Conservation (phyloP, 2,888 invertebrate genomes). For the Athalia cordata region DNA sequence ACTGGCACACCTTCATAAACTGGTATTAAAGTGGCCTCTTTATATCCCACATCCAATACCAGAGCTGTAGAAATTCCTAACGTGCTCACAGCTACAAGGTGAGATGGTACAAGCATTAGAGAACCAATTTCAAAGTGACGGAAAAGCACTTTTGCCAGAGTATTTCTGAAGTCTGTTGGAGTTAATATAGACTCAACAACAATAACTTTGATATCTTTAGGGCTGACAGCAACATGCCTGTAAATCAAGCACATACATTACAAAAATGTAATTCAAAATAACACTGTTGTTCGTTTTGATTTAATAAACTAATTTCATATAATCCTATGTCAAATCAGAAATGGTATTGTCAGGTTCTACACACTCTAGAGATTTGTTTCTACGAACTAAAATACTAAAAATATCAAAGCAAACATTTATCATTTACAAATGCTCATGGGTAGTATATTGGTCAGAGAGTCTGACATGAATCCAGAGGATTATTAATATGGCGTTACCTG, state of each 20-base stretch:
- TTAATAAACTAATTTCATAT: no score
- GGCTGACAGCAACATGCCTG: conserved; percentile 92
- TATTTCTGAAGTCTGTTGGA: conserved; percentile 88
- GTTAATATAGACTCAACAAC: conserved; percentile 93
- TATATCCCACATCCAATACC: conserved; percentile 91
- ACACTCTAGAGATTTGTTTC: no score
- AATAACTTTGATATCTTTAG: conserved; percentile 94
- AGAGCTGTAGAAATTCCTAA: conserved; percentile 88
- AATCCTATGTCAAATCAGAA: no score
- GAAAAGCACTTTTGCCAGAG: conserved; percentile 93
- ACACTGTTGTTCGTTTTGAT: neutral
- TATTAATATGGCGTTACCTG: conserved; percentile 76
- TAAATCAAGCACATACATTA: conserved; percentile 52
- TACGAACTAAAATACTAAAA: no score
- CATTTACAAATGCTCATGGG: no score
- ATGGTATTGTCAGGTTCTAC: no score
- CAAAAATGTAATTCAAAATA: neutral
- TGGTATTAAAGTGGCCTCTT: conserved; percentile 87
- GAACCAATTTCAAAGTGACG: conserved; percentile 89
- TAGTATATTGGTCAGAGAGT: no score
- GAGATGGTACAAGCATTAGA: conserved; percentile 88
- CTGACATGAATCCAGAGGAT: no score
- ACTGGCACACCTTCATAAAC: conserved; percentile 92
- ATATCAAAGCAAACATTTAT: no score
- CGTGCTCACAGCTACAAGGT: conserved; percentile 88